Percentiles rank a stretch among this genome's conserved stretches.
phyloP scores from a whole-genome alignment of 1,140 invertebrate species.

The Ruditapes philippinarum region DNA sequence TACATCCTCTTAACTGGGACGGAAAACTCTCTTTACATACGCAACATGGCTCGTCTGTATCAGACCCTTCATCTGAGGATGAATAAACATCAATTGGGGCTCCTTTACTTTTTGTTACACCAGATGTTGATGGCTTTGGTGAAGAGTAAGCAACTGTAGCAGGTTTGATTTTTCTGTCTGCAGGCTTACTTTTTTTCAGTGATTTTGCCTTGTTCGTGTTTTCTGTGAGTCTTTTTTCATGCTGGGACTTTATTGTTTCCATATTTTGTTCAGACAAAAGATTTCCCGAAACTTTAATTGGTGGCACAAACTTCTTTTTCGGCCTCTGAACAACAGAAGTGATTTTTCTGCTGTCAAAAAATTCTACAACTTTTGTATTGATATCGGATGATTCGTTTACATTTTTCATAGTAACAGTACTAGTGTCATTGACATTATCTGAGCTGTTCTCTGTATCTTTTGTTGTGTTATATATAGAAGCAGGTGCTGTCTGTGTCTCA shows the following conservation, averaged over 20 bases:
- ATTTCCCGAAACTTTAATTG: neutral
- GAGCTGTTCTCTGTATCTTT: neutral
- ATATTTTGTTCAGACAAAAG: neutral
- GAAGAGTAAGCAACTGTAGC: no score
- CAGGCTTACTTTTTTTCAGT: no score
- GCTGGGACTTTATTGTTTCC: neutral
- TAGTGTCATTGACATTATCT: neutral
- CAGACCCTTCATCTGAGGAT: neutral
- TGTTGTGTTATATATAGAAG: slow-evolving; percentile 8
- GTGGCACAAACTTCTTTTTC: slow-evolving; percentile 39
- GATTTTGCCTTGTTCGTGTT: neutral
- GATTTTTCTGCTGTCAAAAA: neutral
- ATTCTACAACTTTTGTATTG: neutral
- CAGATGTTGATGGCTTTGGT: neutral
- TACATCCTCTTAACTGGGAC: neutral
- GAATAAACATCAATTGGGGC: neutral
- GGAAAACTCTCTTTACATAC: slow-evolving; percentile 39
- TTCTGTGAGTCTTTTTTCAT: neutral
- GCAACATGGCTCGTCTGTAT: slow-evolving; percentile 30
- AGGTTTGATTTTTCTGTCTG: no score
- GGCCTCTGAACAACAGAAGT: neutral
- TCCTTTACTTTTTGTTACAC: neutral
- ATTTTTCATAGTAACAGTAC: neutral
- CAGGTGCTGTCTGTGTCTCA: slow-evolving; percentile 49
- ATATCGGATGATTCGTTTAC: neutral